Conservation (phyloP, 2,888 invertebrate species). For the Nomada ferruginata region DNA sequence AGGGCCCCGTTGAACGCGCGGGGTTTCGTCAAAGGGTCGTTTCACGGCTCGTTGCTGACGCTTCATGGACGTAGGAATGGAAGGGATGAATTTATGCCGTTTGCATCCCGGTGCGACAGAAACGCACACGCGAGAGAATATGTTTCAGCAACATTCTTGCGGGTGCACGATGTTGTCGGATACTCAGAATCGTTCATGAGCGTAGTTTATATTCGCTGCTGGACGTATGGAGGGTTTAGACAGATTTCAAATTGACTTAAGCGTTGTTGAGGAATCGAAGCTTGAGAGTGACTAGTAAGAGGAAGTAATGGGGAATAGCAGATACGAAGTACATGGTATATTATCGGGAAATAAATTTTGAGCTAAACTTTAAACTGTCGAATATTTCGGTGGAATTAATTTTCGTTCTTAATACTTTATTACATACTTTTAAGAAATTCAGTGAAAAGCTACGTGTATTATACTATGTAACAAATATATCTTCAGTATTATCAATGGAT, state of each 20-base stretch:
- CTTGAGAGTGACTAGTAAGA: background rate
- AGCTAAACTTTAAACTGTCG: too few species aligned
- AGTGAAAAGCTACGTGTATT: too few species aligned
- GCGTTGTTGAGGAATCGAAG: background rate
- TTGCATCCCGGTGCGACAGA: constrained; percentile 3
- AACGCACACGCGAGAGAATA: constrained; percentile 26
- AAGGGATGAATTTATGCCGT: constrained; percentile 27
- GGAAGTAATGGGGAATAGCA: too few species aligned
- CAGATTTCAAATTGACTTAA: constrained; percentile 20
- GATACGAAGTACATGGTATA: too few species aligned
- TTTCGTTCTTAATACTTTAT: too few species aligned
- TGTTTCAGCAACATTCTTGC: background rate
- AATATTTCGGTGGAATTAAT: too few species aligned
- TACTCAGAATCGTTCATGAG: constrained; percentile 5
- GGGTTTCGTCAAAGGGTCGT: constrained; percentile 55
- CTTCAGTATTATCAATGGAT: too few species aligned
- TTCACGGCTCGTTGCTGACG: constrained; percentile 56
- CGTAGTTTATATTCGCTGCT: constrained; percentile 21
- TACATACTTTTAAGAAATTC: too few species aligned
- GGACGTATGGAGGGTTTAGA: constrained; percentile 9
- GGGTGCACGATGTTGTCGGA: background rate
- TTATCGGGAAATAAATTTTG: too few species aligned
- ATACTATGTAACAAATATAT: too few species aligned
- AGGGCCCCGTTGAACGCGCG: constrained; percentile 12
- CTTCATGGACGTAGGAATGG: background rate